A percentile compares a stretch with the other conserved stretches of the same genome.
Conservation (phyloP, 2,888 invertebrate genomes). For the Formica aserva region DNA sequence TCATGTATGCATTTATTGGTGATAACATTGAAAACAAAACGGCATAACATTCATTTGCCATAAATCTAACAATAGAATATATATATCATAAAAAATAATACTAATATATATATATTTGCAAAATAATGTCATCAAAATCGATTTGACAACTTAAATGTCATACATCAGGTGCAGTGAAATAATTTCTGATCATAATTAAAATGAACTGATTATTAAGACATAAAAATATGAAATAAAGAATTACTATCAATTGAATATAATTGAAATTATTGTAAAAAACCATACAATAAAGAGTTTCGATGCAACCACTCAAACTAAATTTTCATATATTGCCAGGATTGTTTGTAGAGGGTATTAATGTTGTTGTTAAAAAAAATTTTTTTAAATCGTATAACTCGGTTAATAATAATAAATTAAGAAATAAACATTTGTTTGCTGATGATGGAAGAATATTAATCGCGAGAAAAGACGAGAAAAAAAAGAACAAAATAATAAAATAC, state of each 20-base stretch:
- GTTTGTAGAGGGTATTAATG: conserved; percentile 24
- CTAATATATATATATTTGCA: not conserved
- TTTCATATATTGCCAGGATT: conserved; percentile 33
- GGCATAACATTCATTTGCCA: not conserved
- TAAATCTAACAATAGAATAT: conserved; percentile 9
- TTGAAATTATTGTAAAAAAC: conserved; percentile 25
- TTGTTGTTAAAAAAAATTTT: conserved; percentile 28
- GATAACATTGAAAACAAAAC: conserved; percentile 34
- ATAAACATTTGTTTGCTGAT: not conserved
- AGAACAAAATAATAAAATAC: not conserved
- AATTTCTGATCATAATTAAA: conserved; percentile 2
- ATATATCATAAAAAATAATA: conserved; percentile 8
- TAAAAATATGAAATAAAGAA: not conserved
- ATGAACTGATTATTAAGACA: not conserved
- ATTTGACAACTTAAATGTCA: conserved; percentile 1
- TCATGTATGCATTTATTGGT: conserved; percentile 34
- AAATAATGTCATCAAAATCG: conserved; percentile 8
- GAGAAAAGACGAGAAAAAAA: not conserved
- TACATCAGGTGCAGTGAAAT: not conserved
- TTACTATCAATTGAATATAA: not conserved
- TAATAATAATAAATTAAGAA: not conserved
- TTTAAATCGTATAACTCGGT: conserved; percentile 1
- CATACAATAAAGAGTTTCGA: conserved; percentile 39
- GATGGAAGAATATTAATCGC: not conserved
- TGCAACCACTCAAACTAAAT: conserved; percentile 30